These are phyloP conservation scores for Spodoptera picta DNA, from an alignment of 2,888 invertebrate genomes.

Conservation along the genomic window DNA sequence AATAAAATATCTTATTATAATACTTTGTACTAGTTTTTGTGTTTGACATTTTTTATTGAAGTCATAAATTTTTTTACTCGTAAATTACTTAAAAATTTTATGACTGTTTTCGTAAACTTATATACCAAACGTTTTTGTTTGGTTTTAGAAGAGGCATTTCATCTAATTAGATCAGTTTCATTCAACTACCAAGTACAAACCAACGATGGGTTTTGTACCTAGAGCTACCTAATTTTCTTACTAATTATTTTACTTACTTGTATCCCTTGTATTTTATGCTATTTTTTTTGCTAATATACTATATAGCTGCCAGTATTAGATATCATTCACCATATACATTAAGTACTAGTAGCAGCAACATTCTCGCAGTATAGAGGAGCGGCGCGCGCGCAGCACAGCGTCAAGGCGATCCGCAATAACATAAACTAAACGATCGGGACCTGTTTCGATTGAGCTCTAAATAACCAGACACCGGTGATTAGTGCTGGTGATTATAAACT, in stretches of 20 bases:
- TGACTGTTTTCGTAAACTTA: too few species aligned
- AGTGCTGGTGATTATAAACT: constrained; percentile 23
- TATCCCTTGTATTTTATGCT: too few species aligned
- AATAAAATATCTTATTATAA: constrained; percentile 42
- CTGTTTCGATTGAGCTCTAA: constrained; percentile 43
- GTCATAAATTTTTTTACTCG: constrained; percentile 39
- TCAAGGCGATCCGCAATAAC: constrained; percentile 59
- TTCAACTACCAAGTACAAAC: too few species aligned
- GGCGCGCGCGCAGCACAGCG: constrained; percentile 43
- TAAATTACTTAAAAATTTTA: neutral
- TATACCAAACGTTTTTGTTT: too few species aligned
- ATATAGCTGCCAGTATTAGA: neutral
- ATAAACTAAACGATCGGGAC: constrained; percentile 49
- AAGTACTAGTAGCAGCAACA: constrained; percentile 30
- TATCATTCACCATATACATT: constrained; percentile 10
- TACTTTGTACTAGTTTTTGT: constrained; percentile 23
- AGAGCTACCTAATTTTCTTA: too few species aligned
- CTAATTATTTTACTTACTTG: too few species aligned
- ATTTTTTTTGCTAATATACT: too few species aligned
- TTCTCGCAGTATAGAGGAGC: constrained; percentile 40
- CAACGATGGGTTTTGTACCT: too few species aligned
- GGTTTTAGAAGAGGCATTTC: too few species aligned
- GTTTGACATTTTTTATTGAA: constrained; percentile 37
- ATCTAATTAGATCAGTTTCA: too few species aligned
- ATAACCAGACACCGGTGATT: constrained; percentile 38